Conservation (phyloP, 2,888 invertebrate genomes). For the Erebia ligea region DNA sequence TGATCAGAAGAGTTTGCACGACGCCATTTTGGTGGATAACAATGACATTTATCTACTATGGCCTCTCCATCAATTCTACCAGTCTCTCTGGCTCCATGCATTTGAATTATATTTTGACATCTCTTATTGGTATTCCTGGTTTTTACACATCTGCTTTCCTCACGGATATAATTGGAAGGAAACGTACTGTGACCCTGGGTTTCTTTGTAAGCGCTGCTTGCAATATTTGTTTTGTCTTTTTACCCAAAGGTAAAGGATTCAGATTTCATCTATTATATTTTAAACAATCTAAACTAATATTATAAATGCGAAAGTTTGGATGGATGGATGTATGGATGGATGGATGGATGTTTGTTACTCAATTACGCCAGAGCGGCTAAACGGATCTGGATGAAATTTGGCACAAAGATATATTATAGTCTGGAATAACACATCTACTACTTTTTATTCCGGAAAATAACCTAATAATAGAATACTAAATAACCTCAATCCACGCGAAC, state of each 20-base stretch:
- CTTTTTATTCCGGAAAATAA: no score
- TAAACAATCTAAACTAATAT: no score
- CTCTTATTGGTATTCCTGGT: constrained; percentile 86
- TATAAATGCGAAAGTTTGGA: no score
- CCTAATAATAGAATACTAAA: no score
- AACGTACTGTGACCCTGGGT: neutral
- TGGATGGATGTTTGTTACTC: no score
- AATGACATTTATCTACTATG: constrained; percentile 88
- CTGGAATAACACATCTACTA: no score
- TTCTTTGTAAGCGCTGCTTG: constrained; percentile 1
- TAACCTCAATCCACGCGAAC: no score
- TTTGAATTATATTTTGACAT: constrained; percentile 84
- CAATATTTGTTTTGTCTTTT: constrained; percentile 1
- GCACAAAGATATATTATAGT: no score
- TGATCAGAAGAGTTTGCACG: constrained; percentile 79
- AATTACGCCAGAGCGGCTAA: no score
- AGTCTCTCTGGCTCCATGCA: constrained; percentile 86
- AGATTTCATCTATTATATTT: neutral
- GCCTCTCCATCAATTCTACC: constrained; percentile 87
- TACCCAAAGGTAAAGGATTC: neutral
- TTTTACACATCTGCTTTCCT: constrained; percentile 47
- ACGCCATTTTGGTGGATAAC: constrained; percentile 88
- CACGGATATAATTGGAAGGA: constrained; percentile 5
- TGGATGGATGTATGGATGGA: no score
- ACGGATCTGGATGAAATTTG: no score